Evolutionary conservation across 2,888 invertebrate genomes (phyloP).

Genomic region (Incurvaria masculella): DNA sequence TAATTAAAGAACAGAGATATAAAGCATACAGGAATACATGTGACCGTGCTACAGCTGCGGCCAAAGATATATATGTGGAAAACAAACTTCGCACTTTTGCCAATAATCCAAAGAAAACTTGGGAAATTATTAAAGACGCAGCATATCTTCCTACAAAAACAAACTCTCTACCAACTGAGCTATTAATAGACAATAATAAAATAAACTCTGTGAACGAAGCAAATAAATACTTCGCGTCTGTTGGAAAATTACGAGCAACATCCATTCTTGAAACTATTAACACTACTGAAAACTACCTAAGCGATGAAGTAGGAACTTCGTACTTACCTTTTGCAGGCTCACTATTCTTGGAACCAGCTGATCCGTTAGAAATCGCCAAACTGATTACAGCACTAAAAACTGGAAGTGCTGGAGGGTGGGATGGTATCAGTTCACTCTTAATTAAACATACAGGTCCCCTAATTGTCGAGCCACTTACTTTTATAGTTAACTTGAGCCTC

Average conservation of each 20-base stretch:
- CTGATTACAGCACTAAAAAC: background rate
- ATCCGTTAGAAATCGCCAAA: background rate
- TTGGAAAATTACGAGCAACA: background rate
- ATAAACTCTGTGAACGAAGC: background rate
- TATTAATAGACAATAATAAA: background rate
- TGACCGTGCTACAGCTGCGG: background rate
- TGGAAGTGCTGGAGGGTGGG: background rate
- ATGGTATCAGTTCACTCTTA: background rate
- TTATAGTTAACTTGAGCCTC: background rate
- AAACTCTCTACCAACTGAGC: background rate
- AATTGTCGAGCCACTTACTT: background rate
- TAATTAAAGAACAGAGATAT: background rate
- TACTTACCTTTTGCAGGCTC: background rate
- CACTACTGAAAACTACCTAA: background rate
- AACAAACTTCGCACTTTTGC: background rate
- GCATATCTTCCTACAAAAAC: background rate
- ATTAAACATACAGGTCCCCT: background rate
- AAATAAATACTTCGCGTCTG: background rate
- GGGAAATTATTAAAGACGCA: background rate
- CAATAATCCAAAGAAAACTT: background rate
- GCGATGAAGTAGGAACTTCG: background rate
- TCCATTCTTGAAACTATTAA: background rate
- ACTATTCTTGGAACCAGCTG: background rate
- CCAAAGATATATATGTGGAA: background rate
- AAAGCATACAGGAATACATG: constrained; percentile 1